phyloP scores from a whole-genome alignment of 1,140 invertebrate species.

The Ooceraea biroi region DNA sequence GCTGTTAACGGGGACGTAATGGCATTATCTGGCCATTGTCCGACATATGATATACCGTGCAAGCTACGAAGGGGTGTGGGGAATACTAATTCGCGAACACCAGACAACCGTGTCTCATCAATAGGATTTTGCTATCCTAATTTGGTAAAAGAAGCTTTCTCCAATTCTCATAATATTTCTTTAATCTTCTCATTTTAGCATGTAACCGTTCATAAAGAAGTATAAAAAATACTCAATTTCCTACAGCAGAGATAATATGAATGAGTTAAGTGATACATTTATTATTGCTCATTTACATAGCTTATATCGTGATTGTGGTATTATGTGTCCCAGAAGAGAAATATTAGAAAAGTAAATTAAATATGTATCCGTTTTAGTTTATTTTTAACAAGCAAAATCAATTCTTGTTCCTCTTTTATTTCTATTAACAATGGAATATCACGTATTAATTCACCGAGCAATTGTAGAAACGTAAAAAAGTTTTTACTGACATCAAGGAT shows the following conservation, averaged over 20 bases:
- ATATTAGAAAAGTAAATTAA: neutral
- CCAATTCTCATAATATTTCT: constrained; percentile 30
- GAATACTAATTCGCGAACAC: constrained; percentile 76
- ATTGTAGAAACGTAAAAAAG: neutral
- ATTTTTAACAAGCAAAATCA: neutral
- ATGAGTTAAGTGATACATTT: too few species aligned
- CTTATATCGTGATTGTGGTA: neutral
- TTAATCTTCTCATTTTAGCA: constrained; percentile 1
- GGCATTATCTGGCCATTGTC: constrained; percentile 78
- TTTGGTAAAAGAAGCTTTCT: constrained; percentile 18
- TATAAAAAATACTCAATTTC: too few species aligned
- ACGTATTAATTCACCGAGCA: neutral
- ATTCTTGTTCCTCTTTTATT: neutral
- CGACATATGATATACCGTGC: constrained; percentile 61
- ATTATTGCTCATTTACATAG: too few species aligned
- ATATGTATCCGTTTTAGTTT: neutral
- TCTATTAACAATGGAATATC: neutral
- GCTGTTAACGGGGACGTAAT: constrained; percentile 80
- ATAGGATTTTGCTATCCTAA: constrained; percentile 54
- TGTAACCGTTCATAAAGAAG: neutral
- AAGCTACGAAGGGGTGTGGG: constrained; percentile 43
- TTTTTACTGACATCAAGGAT: too few species aligned
- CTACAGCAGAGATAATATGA: too few species aligned
- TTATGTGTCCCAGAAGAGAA: neutral
- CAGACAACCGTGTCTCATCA: constrained; percentile 35